Evolutionary conservation across 2,888 invertebrate species (phyloP), one percentile per base, ranked within the genome.

Genomic region (Eristalinus aeneus): DNA sequence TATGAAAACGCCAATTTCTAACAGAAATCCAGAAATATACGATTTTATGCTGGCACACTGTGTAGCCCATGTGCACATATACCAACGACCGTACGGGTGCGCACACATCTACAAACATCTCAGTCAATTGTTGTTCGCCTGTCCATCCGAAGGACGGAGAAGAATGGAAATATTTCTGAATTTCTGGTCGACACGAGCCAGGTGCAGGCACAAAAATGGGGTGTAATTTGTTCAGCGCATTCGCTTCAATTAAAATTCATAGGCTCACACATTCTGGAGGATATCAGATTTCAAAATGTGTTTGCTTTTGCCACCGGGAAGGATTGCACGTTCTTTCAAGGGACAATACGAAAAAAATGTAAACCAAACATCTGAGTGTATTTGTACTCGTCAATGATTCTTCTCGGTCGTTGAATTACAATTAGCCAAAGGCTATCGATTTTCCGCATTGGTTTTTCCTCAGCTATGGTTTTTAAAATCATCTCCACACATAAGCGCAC

Each of bases 371-470:
- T 67, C 54, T 77, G 72, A 56, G 61, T 65, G 34, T 65, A 32
- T 71, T 71, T 84, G 46, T 61, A 22, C 61, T 64, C 61, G 58
- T 32, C 65, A 65, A 68, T 58, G 46, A 60, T 79, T 69, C 79
- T 75, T 61, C 69, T 63, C 53, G 46, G 71, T 79, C 46, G 79
- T 88, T 88, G 86, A 88, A 88, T 88, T 81, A 69, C 78, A 88
- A 88, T 88, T 88, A 88, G 88, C 88, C 84, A 56, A 69, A 81
- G 84, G 88, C 20, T 53, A 82, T 88, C 67, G 60, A 88, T 88
- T 88, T 88, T 69, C 77, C 83, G 88, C 81, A 75, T 67, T 76
- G 86, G 84, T 88, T 88, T 82, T 63, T 54, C 73, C 56, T 23
- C 56, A 2, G 23, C 11, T 23, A 27, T 56, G 56, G 56, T 46